Evolutionary conservation across 2,113 vertebrate species (phyloP).

Genomic region (Butastur rufipennis): DNA sequence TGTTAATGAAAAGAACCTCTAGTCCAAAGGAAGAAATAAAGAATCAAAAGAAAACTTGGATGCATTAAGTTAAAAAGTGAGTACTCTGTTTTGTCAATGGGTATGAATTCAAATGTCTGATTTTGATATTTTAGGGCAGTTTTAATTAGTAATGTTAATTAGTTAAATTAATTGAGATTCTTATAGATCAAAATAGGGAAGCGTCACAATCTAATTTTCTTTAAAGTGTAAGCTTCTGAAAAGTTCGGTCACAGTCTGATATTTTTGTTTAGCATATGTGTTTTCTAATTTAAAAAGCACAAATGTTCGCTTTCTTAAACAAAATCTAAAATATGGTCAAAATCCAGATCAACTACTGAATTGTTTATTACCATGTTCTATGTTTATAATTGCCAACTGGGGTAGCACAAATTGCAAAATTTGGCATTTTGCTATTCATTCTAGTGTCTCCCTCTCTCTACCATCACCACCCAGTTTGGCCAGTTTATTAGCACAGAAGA

Average conservation of each 20-base stretch:
- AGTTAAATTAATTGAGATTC: background rate
- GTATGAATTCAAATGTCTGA: background rate
- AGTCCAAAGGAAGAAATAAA: background rate
- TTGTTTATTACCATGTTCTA: background rate
- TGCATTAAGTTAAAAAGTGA: background rate
- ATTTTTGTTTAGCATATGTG: background rate
- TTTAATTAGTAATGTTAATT: background rate
- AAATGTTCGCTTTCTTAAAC: background rate
- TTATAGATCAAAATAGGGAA: background rate
- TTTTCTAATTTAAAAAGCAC: background rate
- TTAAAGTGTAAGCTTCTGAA: background rate
- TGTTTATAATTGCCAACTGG: background rate
- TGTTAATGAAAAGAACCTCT: background rate
- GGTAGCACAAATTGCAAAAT: background rate
- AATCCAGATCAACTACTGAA: background rate
- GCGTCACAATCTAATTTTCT: background rate
- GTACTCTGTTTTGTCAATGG: background rate
- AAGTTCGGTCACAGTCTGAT: background rate
- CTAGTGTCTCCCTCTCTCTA: background rate
- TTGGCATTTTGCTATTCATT: background rate
- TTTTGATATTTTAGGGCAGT: background rate
- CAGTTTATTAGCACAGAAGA: background rate
- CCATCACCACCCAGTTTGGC: background rate
- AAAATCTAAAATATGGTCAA: background rate
- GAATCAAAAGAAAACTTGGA: background rate